These are phyloP conservation scores for Uloborus diversus DNA, from an alignment of 1,140 invertebrate species.

Conservation along the genomic window DNA sequence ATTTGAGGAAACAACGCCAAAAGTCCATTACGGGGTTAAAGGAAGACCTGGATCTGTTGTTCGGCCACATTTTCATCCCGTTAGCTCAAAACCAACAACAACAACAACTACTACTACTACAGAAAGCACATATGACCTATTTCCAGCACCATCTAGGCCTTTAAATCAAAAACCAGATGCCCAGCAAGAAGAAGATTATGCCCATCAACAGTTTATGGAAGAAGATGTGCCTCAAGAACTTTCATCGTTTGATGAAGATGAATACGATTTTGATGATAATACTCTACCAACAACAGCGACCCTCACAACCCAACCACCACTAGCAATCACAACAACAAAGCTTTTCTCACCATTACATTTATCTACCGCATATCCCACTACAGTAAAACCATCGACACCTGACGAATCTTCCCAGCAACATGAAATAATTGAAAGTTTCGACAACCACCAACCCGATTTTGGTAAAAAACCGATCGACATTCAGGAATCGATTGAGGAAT, in stretches of 20 bases:
- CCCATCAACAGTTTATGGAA: conserved; percentile 14
- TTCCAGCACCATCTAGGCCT: conserved; percentile 36
- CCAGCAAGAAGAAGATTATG: conserved; percentile 28
- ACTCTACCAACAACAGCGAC: neutral
- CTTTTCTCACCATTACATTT: neutral
- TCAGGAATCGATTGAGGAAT: neutral
- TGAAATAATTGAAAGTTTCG: conserved; percentile 18
- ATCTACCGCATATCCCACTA: neutral
- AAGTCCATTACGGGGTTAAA: conserved; percentile 1
- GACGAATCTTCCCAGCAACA: neutral
- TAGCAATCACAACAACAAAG: neutral
- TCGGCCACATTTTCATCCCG: conserved; percentile 18
- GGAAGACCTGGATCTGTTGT: conserved; percentile 9
- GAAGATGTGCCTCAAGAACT: conserved; percentile 23
- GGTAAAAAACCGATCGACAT: neutral
- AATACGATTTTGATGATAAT: conserved; percentile 16
- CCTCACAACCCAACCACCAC: neutral
- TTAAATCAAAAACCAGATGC: conserved; percentile 12
- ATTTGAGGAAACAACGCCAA: neutral
- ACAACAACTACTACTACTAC: neutral
- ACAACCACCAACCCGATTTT: conserved; percentile 35
- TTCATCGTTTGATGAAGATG: conserved; percentile 7
- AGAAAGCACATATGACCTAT: conserved; percentile 6
- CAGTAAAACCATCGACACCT: neutral
- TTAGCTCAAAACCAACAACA: neutral